Evolutionary conservation across 2,888 invertebrate genomes (phyloP).

Genomic region (Pasiphila rectangulata): DNA sequence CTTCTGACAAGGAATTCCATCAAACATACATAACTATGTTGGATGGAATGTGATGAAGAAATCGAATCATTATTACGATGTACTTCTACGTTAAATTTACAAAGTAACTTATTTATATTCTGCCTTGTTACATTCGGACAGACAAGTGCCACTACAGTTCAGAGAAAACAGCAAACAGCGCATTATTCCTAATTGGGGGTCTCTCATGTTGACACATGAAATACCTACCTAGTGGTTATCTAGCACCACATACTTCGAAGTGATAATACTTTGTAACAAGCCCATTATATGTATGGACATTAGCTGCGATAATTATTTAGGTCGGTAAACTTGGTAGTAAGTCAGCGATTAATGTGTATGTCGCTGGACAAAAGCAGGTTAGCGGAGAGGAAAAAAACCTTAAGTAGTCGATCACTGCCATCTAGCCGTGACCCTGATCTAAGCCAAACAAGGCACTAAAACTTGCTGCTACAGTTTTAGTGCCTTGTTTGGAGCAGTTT

Average conservation of each 20-base stretch:
- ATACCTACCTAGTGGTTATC: constrained; percentile 29
- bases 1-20: no score
- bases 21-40: no score
- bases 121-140: constrained; percentile 28
- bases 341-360: constrained; percentile 18
- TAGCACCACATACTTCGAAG: constrained; percentile 37
- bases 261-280: constrained; percentile 41
- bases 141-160: constrained; percentile 15
- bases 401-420: constrained; percentile 5
- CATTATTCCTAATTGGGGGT: constrained; percentile 14
- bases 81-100: constrained; percentile 45
- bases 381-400: constrained; percentile 9
- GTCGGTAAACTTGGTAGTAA: constrained; percentile 44
- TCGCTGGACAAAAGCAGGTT: constrained; percentile 7
- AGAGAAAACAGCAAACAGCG: constrained; percentile 16
- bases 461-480: constrained; percentile 9
- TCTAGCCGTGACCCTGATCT: constrained; percentile 23
- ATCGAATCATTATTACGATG: no score
- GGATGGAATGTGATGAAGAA: no score
- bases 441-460: constrained; percentile 18
- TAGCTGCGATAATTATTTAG: constrained; percentile 60
- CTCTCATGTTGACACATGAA: background rate
- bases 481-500: constrained; percentile 25
- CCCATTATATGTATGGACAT: constrained; percentile 51
- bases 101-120: constrained; percentile 49